These are phyloP conservation scores for Acrocephalus kingi DNA, from an alignment of 2,113 vertebrate genomes.

Conservation along the genomic window DNA sequence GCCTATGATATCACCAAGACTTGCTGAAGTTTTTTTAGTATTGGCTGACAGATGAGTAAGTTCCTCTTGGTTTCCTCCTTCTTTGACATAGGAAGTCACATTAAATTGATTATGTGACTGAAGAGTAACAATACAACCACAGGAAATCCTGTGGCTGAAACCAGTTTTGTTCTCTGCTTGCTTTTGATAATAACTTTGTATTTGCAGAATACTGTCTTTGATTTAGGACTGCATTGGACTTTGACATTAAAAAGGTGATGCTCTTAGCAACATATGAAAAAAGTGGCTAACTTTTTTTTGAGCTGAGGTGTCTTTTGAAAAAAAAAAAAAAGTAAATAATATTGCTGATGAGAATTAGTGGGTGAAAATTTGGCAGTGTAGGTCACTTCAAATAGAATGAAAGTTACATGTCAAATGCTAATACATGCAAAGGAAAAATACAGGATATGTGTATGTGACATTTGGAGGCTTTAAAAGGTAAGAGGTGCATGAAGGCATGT, in stretches of 20 bases:
- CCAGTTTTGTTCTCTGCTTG: background rate
- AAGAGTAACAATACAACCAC: constrained; percentile 42
- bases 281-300: background rate
- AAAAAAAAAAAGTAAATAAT: background rate
- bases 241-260: background rate
- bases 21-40: background rate
- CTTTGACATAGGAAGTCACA: constrained; percentile 61
- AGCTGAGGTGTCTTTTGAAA: background rate
- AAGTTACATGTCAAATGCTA: background rate
- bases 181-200: background rate
- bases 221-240: background rate
- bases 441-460: accelerated
- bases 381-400: background rate
- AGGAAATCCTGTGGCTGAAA: constrained; percentile 78
- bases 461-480: background rate
- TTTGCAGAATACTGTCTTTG: background rate
- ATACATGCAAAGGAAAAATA: accelerated
- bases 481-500: background rate
- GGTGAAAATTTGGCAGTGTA: background rate
- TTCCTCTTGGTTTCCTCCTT: constrained; percentile 48
- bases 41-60: constrained; percentile 31
- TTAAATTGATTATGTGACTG: constrained; percentile 46
- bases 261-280: accelerated
- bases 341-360: background rate
- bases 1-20: background rate